Percentiles rank a stretch among this genome's conserved stretches.
phyloP scores from a whole-genome alignment of 2,888 invertebrate genomes.

The Drosophila peninsularis region DNA sequence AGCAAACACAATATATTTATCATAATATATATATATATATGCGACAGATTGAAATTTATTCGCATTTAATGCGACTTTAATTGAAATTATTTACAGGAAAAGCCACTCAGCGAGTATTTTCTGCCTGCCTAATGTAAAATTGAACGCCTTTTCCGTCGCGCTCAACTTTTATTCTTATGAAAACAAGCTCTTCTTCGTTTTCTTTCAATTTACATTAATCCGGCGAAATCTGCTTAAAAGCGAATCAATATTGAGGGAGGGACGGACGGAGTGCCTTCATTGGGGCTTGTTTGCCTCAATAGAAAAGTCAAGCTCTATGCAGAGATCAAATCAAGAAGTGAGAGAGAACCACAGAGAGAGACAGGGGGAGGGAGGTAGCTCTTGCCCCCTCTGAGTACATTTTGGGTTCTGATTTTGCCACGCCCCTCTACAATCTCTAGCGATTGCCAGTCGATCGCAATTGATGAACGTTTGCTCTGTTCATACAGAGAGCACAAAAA shows the following conservation, averaged over 20 bases:
- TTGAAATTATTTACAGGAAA: slow-evolving; percentile 30
- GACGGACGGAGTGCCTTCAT: not conserved
- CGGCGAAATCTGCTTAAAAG: slow-evolving; percentile 61
- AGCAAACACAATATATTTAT: slow-evolving; percentile 49
- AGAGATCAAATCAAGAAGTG: slow-evolving; percentile 53
- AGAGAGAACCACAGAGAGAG: not conserved
- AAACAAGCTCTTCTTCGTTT: slow-evolving; percentile 30
- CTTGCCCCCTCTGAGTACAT: not conserved
- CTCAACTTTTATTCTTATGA: slow-evolving; percentile 31
- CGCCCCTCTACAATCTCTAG: not conserved
- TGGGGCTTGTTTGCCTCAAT: slow-evolving; percentile 10
- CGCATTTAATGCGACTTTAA: slow-evolving; percentile 46
- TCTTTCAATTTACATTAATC: slow-evolving; percentile 51
- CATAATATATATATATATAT: not conserved
- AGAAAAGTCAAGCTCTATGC: slow-evolving; percentile 49
- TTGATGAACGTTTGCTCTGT: slow-evolving; percentile 49
- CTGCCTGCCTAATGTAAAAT: slow-evolving; percentile 62
- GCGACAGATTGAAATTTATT: slow-evolving; percentile 49
- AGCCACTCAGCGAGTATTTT: slow-evolving; percentile 35
- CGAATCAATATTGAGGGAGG: slow-evolving; percentile 29
- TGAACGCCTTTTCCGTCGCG: slow-evolving; percentile 27
- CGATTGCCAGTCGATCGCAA: slow-evolving; percentile 40
- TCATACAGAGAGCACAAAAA: slow-evolving; percentile 8
- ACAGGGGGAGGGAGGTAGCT: not conserved
- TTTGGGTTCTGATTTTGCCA: slow-evolving; percentile 1